These are phyloP conservation scores for Dasypolia templi DNA, from an alignment of 2,888 invertebrate species.

Conservation along the genomic window DNA sequence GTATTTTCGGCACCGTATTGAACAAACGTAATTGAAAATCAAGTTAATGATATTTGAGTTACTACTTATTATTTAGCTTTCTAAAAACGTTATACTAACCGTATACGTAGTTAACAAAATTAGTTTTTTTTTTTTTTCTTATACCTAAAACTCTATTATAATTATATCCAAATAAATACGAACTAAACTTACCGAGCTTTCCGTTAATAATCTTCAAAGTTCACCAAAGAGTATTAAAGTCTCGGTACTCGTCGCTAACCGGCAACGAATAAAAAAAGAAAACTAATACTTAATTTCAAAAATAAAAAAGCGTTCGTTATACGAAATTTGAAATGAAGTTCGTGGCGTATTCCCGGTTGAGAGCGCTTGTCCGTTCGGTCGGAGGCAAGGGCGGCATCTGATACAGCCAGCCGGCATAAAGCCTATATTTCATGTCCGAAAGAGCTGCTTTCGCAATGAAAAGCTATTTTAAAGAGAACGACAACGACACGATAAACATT, in stretches of 20 bases:
- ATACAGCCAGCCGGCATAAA: constrained; percentile 72
- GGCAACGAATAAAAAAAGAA: constrained; percentile 23
- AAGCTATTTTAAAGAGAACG: constrained; percentile 73
- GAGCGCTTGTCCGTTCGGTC: constrained; percentile 71
- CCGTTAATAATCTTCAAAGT: constrained; percentile 48
- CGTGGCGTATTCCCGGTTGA: constrained; percentile 66
- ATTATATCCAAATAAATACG: not conserved
- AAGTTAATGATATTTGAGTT: not conserved
- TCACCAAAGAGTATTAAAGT: constrained; percentile 51
- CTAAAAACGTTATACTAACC: not conserved
- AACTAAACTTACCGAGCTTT: constrained; percentile 70
- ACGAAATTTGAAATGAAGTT: constrained; percentile 68
- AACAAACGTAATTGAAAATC: not conserved
- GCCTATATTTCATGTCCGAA: constrained; percentile 73
- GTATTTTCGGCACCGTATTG: not conserved
- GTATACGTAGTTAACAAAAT: not conserved
- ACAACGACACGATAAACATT: constrained; percentile 29
- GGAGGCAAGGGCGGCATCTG: constrained; percentile 79
- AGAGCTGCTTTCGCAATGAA: constrained; percentile 69
- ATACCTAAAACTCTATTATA: not conserved
- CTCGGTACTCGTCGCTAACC: not conserved
- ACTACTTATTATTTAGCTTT: not conserved
- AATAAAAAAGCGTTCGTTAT: constrained; percentile 56
- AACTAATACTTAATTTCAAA: constrained; percentile 44
- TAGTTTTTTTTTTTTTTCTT: not conserved